Base-by-base conservation (phyloP, 2,888 invertebrate species). In the Molanna angustata region DNA sequence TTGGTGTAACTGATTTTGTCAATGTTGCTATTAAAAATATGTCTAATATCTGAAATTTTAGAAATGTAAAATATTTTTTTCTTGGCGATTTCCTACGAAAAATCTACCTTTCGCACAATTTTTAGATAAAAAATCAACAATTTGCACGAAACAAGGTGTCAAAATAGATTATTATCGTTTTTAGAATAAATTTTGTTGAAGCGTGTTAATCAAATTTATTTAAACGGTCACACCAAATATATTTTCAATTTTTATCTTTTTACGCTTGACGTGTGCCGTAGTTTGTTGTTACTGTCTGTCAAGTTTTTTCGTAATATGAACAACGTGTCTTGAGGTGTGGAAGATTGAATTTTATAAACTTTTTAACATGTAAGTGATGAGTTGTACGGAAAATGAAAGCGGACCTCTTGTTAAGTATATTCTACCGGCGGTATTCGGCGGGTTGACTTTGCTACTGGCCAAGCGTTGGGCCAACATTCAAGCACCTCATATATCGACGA, bases 341-440 rank as follows among this genome's bases (percentile, higher is more conserved):
- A 61, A 62, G 66, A 56, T 64, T 66, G 54, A 68, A 71, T 69
- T 21, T 31, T 42, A 56, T 44, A 52, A 53, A 56, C 47, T 35
- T 40, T 50, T 51, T 73, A 74, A 73, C 74, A 76, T 76, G 75
- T 75, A 67, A 76, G 76, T 76, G 73, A 75, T 76, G 76, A 76
- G 73, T 77, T 75, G 75, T 76, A 76, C 75, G 71, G 56, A 45
- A 54, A 56, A 55, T 54, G 74, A 75, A 72, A 77, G 68, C 76
- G 79, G 70, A 64, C 74, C 76, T 70, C 74, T 74, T 74, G 75
- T 76, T 71, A 74, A 76, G 69, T 75, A 76, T 73, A 73, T 76
- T 70, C 66, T 76, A 67, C 76, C 77, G 64, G 75, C 76, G 62
- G 69, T 75, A 63, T 71, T 76, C 64, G 76, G 76, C 68, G 75